Evolutionary conservation across 2,888 invertebrate species (phyloP).

Genomic region (Mylabris sibirica): DNA sequence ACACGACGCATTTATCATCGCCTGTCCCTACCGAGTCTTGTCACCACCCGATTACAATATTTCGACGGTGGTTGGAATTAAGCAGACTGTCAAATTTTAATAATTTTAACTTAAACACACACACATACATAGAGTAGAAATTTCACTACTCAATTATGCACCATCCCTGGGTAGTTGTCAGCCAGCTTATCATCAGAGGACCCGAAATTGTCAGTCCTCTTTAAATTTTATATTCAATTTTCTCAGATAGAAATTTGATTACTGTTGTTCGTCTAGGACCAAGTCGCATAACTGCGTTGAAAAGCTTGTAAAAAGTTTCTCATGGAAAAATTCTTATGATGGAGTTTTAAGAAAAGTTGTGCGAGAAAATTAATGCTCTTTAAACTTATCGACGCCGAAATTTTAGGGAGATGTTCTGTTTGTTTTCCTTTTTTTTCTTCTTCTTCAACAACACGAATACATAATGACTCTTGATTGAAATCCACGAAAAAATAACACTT

Average conservation of each 20-base stretch:
- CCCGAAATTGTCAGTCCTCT: slow-evolving; percentile 57
- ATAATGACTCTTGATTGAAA: not conserved
- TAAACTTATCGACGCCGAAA: slow-evolving; percentile 35
- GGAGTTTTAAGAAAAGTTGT: slow-evolving; percentile 39
- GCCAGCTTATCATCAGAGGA: slow-evolving; percentile 48
- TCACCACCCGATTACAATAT: slow-evolving; percentile 37
- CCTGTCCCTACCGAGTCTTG: slow-evolving; percentile 32
- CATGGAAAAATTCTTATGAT: slow-evolving; percentile 43
- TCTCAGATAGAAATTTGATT: slow-evolving; percentile 58
- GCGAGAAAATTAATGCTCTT: slow-evolving; percentile 42
- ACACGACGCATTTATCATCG: slow-evolving; percentile 34
- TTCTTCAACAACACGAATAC: not conserved
- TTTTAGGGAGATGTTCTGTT: not conserved
- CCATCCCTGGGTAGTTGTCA: slow-evolving; percentile 58
- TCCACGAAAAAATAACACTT: not conserved
- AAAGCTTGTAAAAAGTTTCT: slow-evolving; percentile 41
- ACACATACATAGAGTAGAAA: too few species aligned
- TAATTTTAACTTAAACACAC: slow-evolving; percentile 53
- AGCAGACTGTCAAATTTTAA: slow-evolving; percentile 55
- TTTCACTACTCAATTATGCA: slow-evolving; percentile 59
- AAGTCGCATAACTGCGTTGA: slow-evolving; percentile 47
- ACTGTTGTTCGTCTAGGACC: slow-evolving; percentile 49
- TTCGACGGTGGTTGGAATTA: slow-evolving; percentile 31
- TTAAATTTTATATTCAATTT: slow-evolving; percentile 63
- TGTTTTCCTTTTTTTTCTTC: not conserved